Evolutionary conservation across 2,797 vertebrate genomes (phyloP), one percentile per base, ranked within the genome.

Genomic region (Tokudaia muenninki): DNA sequence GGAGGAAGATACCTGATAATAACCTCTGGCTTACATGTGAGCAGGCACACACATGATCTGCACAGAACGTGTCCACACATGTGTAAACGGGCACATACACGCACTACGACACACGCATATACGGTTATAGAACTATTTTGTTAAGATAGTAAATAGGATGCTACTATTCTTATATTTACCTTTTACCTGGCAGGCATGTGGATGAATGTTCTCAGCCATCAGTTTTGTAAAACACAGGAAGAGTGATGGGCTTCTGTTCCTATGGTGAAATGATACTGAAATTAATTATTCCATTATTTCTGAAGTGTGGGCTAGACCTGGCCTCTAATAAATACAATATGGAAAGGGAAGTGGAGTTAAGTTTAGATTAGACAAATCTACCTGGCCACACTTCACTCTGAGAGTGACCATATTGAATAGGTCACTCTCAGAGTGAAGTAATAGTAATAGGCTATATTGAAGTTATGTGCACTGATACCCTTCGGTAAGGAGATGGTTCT

Each of bases 141-240:
- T 52, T 5, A 19, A 0, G 2, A 59, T 3, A 24, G 22, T 59
- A 2, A 52, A 47, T 6, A 6, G 2, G 19, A 12, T 3, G 29
- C 63, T 22, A 1, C 1, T 11, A 17, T 34, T 21, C 70, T 57
- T 21, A 0, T 57, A 93, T n/a, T 93, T 97, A 99, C 99, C 99
- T 98, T 99, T 99, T 31, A 99, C 98, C 34, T 34, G 93, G 97
- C 98, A 99, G 52, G 99, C 99, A 86, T 99, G 97, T 1, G 99
- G 99, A 86, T 98, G 98, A 93, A 99, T 98, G 84, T 99, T 99
- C 77, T 99, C 98, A 2, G 75, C 97, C 99, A 99, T 98, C 95
- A 99, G 97, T 97, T 98, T 99, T 79, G 97, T 98, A 96, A 99
- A 99, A 96, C 99, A 99, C 75, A 98, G 91, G 16, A 96, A 98